Percentiles rank a stretch among this genome's conserved stretches.
Evolutionary conservation across 2,797 vertebrate genomes (phyloP).

Genomic region (Taenioides sp.): DNA sequence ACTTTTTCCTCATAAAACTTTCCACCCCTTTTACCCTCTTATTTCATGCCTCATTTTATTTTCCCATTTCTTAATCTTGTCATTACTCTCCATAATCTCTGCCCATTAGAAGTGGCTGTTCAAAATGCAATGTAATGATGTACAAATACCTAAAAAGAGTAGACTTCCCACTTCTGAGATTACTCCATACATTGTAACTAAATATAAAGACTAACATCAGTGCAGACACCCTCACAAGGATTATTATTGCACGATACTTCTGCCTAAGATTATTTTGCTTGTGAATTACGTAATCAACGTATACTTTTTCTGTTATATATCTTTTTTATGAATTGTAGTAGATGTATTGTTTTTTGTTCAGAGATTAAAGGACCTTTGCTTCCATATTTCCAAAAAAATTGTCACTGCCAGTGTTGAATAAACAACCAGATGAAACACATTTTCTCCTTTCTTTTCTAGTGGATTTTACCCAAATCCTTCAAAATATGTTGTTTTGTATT

Average conservation of each 20-base stretch:
- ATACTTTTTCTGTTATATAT: not conserved
- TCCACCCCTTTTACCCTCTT: constrained; percentile 13
- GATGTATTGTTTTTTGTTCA: not conserved
- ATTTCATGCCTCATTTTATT: constrained; percentile 25
- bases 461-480: not conserved
- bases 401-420: not conserved
- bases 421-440: not conserved
- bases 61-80: constrained; percentile 15
- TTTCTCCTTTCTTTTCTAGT: not conserved
- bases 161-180: not conserved
- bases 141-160: constrained; percentile 5
- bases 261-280: too few species aligned
- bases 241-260: not conserved
- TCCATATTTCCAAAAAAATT: not conserved
- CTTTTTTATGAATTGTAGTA: not conserved
- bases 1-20: constrained; percentile 21
- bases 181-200: not conserved
- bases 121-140: constrained; percentile 2
- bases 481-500: not conserved
- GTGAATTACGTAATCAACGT: not conserved
- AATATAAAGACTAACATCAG: not conserved
- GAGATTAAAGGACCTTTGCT: not conserved
- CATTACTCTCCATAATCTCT: constrained; percentile 20
- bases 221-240: not conserved
- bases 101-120: constrained; percentile 6